Percentiles rank a stretch among this genome's conserved stretches.
Conservation (phyloP, 2,113 vertebrate species). For the Ammodytes marinus region DNA sequence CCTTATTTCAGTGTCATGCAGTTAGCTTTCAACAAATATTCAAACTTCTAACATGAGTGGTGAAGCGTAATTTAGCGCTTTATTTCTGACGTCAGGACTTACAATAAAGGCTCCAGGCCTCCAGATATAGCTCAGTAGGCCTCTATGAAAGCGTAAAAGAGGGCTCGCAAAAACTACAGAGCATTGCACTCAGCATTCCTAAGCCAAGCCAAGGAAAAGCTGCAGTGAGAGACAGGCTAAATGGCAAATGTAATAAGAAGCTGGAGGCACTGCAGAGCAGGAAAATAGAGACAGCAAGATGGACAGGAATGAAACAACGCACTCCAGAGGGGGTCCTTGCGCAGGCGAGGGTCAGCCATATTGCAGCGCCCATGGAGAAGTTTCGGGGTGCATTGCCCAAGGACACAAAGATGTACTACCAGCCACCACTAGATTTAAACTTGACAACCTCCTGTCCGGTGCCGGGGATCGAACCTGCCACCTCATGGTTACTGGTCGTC, state of each 20-base stretch:
- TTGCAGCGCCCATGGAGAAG: no score
- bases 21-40: not conserved
- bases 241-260: slow-evolving; percentile 10
- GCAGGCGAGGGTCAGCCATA: no score
- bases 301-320: slow-evolving; percentile 8
- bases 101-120: slow-evolving; percentile 27
- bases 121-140: slow-evolving; percentile 33
- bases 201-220: slow-evolving; percentile 31
- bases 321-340: no score
- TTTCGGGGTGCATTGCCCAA: no score
- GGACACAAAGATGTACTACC: no score
- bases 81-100: slow-evolving; percentile 4
- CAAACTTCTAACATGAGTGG: not conserved
- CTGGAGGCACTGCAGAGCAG: not conserved
- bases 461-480: no score
- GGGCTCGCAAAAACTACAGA: not conserved
- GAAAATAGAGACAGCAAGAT: not conserved
- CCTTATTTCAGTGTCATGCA: not conserved
- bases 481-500: no score
- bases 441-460: no score
- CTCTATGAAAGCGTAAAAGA: slow-evolving; percentile 34
- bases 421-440: no score
- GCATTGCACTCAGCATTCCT: slow-evolving; percentile 36
- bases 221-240: slow-evolving; percentile 37
- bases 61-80: slow-evolving; percentile 4